Conservation (phyloP, 1,140 invertebrate species). For the Diploscapter pachys region DNA sequence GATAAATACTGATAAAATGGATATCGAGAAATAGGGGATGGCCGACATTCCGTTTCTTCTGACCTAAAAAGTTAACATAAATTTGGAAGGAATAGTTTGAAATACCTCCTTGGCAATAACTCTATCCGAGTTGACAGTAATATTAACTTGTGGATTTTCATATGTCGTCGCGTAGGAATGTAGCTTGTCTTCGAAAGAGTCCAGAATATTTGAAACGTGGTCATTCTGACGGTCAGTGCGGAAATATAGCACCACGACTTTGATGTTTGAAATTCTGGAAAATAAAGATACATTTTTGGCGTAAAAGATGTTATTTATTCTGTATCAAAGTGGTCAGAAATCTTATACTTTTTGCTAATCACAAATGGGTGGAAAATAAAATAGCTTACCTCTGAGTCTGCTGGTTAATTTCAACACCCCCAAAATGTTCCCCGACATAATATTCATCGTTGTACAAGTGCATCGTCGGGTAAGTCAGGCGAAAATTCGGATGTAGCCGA, state of each 20-base stretch:
- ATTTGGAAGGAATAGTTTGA: constrained; percentile 4
- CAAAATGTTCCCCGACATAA: constrained; percentile 42
- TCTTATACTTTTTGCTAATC: neutral
- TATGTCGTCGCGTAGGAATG: neutral
- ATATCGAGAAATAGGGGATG: constrained; percentile 36
- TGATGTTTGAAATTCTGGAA: constrained; percentile 28
- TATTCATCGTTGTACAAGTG: constrained; percentile 43
- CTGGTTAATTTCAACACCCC: constrained; percentile 37
- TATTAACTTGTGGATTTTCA: constrained; percentile 30
- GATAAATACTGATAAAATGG: constrained; percentile 31
- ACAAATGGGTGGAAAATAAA: neutral
- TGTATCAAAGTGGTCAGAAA: neutral
- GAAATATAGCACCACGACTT: constrained; percentile 43
- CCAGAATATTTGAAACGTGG: constrained; percentile 22
- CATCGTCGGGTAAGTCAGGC: constrained; percentile 42
- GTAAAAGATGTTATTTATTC: constrained; percentile 3
- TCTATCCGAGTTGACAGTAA: constrained; percentile 38
- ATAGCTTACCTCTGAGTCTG: constrained; percentile 28
- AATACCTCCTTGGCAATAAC: constrained; percentile 38
- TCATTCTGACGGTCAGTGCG: constrained; percentile 39
- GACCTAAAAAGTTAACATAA: constrained; percentile 33
- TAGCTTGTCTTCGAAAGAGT: neutral
- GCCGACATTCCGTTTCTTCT: constrained; percentile 39
- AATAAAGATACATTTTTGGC: neutral
- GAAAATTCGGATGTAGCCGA: constrained; percentile 42